Conservation (phyloP, 2,113 vertebrate genomes). For the Etheostoma spectabile region DNA sequence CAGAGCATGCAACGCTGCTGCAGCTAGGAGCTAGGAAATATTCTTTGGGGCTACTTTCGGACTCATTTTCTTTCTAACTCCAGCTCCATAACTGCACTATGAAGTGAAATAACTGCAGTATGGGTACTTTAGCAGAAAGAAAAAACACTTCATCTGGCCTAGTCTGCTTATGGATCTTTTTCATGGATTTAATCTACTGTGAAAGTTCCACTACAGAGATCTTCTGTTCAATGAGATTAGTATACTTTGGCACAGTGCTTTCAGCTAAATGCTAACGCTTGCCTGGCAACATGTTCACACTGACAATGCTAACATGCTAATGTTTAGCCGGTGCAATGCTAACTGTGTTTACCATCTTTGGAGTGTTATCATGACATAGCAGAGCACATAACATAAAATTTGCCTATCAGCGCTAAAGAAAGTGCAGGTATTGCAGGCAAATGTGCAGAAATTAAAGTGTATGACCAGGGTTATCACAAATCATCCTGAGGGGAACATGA, state of each 20-base stretch:
- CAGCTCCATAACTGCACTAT: conserved; percentile 1
- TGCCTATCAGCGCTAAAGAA: no score
- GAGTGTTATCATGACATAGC: background rate
- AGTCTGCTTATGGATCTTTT: background rate
- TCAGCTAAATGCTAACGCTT: background rate
- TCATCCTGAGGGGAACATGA: no score
- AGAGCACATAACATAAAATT: no score
- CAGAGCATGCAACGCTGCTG: conserved; percentile 43
- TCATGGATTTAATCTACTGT: background rate
- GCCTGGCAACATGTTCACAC: background rate
- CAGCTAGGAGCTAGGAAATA: conserved; percentile 47
- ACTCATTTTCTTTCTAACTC: conserved; percentile 37
- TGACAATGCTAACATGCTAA: background rate
- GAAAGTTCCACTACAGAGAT: background rate
- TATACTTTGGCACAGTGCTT: background rate
- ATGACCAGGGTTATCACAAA: no score
- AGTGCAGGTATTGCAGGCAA: background rate
- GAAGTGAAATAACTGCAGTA: conserved; percentile 20
- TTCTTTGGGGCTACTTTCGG: conserved; percentile 55
- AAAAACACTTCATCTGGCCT: conserved; percentile 1
- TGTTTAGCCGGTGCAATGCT: background rate
- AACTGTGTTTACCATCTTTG: background rate
- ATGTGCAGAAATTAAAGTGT: no score
- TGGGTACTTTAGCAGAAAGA: background rate
- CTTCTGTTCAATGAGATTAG: background rate